Evolutionary conservation across 2,113 vertebrate species (phyloP).

Genomic region (Leiothrix lutea): DNA sequence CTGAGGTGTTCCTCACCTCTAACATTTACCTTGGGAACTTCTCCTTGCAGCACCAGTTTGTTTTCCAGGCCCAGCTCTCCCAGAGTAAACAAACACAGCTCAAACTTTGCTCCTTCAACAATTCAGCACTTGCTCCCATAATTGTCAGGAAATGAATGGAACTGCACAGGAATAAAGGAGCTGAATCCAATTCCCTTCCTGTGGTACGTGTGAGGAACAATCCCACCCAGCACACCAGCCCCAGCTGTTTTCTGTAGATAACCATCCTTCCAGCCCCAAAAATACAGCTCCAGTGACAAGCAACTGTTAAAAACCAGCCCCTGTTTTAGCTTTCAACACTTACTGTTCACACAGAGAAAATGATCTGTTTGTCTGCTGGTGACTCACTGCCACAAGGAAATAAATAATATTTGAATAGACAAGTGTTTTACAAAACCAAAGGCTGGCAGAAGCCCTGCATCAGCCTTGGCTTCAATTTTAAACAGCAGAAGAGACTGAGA

Average conservation of each 20-base stretch:
- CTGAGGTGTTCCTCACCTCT: not conserved
- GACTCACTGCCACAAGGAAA: not conserved
- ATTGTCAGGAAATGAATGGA: not conserved
- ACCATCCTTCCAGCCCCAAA: not conserved
- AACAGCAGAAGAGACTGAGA: not conserved
- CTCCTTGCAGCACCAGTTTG: not conserved
- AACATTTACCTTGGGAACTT: not conserved
- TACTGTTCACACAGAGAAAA: not conserved
- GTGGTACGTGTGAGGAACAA: not conserved
- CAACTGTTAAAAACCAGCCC: not conserved
- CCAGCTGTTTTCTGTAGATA: not conserved
- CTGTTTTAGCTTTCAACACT: not conserved
- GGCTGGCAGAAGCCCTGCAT: not conserved
- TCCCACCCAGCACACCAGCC: not conserved
- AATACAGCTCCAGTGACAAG: not conserved
- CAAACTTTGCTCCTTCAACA: not conserved
- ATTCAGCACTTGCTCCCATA: not conserved
- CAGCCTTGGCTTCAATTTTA: not conserved
- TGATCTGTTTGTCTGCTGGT: not conserved
- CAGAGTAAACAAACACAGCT: not conserved
- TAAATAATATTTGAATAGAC: not conserved
- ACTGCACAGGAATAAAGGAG: not conserved
- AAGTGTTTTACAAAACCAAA: not conserved
- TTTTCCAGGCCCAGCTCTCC: not conserved
- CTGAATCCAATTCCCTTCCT: not conserved